phyloP scores from a whole-genome alignment of 2,113 vertebrate species.

The Cathartes aura region DNA sequence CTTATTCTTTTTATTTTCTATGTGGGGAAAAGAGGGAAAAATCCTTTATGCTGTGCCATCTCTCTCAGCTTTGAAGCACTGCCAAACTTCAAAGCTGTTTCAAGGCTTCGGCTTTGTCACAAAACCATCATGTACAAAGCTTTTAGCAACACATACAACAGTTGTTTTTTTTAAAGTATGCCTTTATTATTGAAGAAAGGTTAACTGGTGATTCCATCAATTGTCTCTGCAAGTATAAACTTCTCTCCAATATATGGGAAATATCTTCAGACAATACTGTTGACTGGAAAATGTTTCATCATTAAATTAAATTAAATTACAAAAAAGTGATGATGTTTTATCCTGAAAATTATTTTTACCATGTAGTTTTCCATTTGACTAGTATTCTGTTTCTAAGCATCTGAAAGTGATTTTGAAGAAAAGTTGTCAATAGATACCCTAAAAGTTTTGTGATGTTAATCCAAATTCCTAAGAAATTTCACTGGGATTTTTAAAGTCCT shows the following conservation, averaged over 20 bases:
- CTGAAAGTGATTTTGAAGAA: background rate
- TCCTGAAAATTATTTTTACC: background rate
- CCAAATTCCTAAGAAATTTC: background rate
- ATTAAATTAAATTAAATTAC: background rate
- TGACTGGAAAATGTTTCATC: background rate
- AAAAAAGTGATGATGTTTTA: background rate
- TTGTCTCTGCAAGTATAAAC: background rate
- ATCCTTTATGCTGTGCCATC: background rate
- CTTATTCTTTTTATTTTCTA: background rate
- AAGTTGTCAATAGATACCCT: background rate
- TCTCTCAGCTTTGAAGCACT: conserved; percentile 39
- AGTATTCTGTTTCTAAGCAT: background rate
- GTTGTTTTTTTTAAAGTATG: background rate
- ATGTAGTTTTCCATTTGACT: background rate
- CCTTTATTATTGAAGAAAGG: background rate
- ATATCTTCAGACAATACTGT: background rate
- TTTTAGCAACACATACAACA: background rate
- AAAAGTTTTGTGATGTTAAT: background rate
- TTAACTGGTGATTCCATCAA: background rate
- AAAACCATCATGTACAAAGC: background rate
- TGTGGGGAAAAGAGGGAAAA: background rate
- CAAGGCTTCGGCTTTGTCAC: conserved; percentile 20
- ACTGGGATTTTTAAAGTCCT: background rate
- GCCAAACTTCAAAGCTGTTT: conserved; percentile 46
- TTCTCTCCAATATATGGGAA: background rate